A percentile compares a stretch with the other conserved stretches of the same genome.
These are phyloP conservation scores for Hemithea aestivaria DNA, from an alignment of 2,888 invertebrate genomes.

Conservation along the genomic window DNA sequence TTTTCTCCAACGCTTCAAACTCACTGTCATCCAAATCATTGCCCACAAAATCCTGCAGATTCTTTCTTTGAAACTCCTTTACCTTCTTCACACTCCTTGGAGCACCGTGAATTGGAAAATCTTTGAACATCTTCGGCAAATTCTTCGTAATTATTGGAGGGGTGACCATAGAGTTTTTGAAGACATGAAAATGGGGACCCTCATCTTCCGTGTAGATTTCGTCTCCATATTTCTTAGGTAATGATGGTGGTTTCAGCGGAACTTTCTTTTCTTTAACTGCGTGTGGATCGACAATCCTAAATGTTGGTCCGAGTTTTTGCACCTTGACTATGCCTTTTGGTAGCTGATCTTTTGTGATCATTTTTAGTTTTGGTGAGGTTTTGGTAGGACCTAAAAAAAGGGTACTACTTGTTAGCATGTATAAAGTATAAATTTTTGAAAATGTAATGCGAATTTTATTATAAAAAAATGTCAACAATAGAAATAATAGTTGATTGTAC, in stretches of 20 bases:
- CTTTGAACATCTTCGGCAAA: slow-evolving; percentile 47
- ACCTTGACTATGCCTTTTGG: not conserved
- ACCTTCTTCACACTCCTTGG: slow-evolving; percentile 35
- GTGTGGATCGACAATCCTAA: slow-evolving; percentile 4
- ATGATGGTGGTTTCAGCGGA: not conserved
- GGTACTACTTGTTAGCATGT: too few species aligned
- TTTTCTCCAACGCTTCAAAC: slow-evolving; percentile 53
- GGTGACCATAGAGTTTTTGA: slow-evolving; percentile 44
- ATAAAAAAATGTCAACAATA: too few species aligned
- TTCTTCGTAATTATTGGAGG: slow-evolving; percentile 48
- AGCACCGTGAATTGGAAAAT: slow-evolving; percentile 51
- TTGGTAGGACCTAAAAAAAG: too few species aligned
- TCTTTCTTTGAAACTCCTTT: slow-evolving; percentile 37
- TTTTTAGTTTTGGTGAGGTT: too few species aligned
- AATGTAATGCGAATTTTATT: too few species aligned
- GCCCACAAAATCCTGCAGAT: slow-evolving; percentile 55
- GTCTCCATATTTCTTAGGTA: slow-evolving; percentile 2
- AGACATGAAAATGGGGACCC: slow-evolving; percentile 47
- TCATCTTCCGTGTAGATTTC: slow-evolving; percentile 37
- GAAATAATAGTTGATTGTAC: too few species aligned
- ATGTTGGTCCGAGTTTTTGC: slow-evolving; percentile 4
- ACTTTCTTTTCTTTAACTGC: not conserved
- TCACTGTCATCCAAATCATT: slow-evolving; percentile 55
- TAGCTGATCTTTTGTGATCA: too few species aligned
- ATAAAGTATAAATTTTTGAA: too few species aligned